phyloP scores from a whole-genome alignment of 2,113 vertebrate genomes.

The Chiloscyllium plagiosum region DNA sequence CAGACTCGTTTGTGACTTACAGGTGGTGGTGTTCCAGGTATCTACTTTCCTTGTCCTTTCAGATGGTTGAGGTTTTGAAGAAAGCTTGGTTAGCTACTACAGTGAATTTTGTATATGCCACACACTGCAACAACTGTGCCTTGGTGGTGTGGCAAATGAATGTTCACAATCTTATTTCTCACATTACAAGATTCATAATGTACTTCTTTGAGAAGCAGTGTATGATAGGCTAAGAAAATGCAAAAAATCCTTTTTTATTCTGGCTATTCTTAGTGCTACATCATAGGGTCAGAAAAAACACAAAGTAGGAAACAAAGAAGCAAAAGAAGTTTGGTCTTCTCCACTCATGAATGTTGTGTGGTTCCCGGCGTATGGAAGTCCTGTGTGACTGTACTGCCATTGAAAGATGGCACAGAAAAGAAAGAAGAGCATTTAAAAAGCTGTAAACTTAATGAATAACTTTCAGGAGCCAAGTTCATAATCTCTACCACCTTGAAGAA shows the following conservation, averaged over 20 bases:
- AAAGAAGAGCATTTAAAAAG: background rate
- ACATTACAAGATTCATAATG: background rate
- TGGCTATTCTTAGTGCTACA: background rate
- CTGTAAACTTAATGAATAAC: background rate
- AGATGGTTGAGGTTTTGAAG: background rate
- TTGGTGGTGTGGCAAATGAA: background rate
- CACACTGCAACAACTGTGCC: background rate
- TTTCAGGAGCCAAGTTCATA: too few relatives aligned
- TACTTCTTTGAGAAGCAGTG: background rate
- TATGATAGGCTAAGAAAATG: background rate
- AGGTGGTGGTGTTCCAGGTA: too few relatives aligned
- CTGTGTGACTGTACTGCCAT: background rate
- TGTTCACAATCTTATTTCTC: background rate
- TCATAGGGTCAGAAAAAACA: background rate
- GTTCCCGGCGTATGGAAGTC: background rate
- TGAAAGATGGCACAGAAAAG: background rate
- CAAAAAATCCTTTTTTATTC: background rate
- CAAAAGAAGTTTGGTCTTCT: background rate
- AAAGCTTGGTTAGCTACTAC: background rate
- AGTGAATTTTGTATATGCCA: background rate
- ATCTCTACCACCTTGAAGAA: too few relatives aligned
- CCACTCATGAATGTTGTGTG: background rate
- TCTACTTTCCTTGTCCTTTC: background rate
- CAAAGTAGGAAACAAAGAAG: background rate
- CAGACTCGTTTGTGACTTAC: background rate